Percentiles rank a stretch among this genome's conserved stretches.
These are phyloP conservation scores for Ooceraea biroi DNA, from an alignment of 1,140 invertebrate species.

Conservation along the genomic window DNA sequence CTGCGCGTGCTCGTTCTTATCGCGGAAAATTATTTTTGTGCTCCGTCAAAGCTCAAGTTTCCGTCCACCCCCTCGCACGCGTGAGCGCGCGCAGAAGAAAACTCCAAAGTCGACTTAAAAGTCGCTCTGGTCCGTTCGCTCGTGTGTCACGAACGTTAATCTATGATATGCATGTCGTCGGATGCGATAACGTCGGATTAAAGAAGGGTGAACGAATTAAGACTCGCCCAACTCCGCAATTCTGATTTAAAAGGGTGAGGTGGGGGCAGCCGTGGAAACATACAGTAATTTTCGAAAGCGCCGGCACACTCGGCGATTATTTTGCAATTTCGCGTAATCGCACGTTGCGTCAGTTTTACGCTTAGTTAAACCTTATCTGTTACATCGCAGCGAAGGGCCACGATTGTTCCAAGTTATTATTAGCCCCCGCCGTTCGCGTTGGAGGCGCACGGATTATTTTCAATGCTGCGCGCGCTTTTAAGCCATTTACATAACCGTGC, in stretches of 20 bases:
- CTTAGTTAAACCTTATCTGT: slow-evolving; percentile 16
- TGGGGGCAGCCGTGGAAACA: neutral
- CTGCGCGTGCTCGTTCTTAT: slow-evolving; percentile 48
- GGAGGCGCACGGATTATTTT: slow-evolving; percentile 22
- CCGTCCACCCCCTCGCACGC: neutral
- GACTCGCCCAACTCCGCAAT: slow-evolving; percentile 26
- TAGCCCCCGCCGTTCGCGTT: slow-evolving; percentile 14
- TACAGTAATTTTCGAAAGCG: slow-evolving; percentile 29
- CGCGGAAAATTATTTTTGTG: slow-evolving; percentile 62
- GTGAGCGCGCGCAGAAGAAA: slow-evolving; percentile 9
- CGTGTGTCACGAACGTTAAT: slow-evolving; percentile 63
- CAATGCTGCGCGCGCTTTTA: neutral
- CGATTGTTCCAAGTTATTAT: slow-evolving; percentile 7
- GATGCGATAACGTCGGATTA: slow-evolving; percentile 59
- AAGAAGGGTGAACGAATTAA: slow-evolving; percentile 58
- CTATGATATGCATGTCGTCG: slow-evolving; percentile 55
- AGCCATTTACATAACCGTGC: slow-evolving; percentile 7
- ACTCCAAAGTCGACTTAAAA: slow-evolving; percentile 55
- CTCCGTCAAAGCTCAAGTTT: slow-evolving; percentile 33
- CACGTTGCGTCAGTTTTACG: slow-evolving; percentile 48
- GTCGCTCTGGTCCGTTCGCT: slow-evolving; percentile 44
- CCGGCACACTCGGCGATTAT: slow-evolving; percentile 1
- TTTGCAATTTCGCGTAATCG: slow-evolving; percentile 27
- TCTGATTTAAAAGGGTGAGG: neutral
- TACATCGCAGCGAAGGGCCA: neutral